Evolutionary conservation across 2,888 invertebrate genomes (phyloP), one percentile per base, ranked within the genome.

Genomic region (Spodoptera exigua): DNA sequence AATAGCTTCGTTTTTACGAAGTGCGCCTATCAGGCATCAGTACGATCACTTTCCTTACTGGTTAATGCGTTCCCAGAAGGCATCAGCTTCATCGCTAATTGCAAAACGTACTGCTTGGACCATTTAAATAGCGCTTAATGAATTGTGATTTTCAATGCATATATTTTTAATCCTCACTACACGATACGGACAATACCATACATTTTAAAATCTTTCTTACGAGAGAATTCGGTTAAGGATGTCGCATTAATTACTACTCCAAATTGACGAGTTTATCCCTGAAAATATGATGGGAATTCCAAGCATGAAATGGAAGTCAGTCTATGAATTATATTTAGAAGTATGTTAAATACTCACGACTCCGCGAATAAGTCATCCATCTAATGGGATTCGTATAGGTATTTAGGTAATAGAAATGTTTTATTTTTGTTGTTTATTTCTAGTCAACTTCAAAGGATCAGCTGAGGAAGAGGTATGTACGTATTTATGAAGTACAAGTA

Each of bases 401-500:
- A 61, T n/a, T n/a, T n/a, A n/a, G 7, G 4, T 27, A 18, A 77
- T 56, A 62, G 44, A 63, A 61, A 63, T 32, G 35, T 37, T 49
- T 68, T 67, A n/a, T n/a, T n/a, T n/a, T n/a, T n/a, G n/a, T 65
- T 63, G 37, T 69, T 60, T 57, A 44, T 69, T 60, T 57, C 21
- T 45, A 47, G 39, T 40, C 47, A 52, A 77, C 79, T 74, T 84
- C 76, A 80, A 83, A 82, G 78, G 49, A 59, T 32, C 54, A 68
- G 61, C 64, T 52, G 59, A 70, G 62, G 71, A 70, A 62, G 70
- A 61, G 65, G 62, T 65, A 69, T n/a, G n/a, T n/a, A 68, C 57
- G 66, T 74, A 55, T 76, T 55, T 64, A 70, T 79, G 80, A 79
- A 81, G 76, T 62, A 63, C 62, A 57, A 76, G 68, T 84, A 81